Evolutionary conservation across 2,113 vertebrate genomes (phyloP).

Genomic region (Entelurus aequoreus): DNA sequence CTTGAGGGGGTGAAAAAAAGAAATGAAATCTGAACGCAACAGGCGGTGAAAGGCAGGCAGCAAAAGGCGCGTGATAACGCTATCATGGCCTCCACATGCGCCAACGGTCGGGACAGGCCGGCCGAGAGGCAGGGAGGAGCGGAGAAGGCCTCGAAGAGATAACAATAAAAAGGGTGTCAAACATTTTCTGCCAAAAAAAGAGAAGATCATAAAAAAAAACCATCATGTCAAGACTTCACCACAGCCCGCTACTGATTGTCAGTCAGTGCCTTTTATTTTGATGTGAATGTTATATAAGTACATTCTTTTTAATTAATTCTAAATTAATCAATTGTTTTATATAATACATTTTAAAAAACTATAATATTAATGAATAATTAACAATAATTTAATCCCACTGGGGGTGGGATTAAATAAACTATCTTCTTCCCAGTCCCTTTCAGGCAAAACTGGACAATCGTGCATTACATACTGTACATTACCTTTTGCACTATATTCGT

Average conservation of each 20-base stretch:
- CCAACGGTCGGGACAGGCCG: conserved; percentile 73
- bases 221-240: conserved; percentile 16
- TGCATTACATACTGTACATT: no score
- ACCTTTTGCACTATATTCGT: no score
- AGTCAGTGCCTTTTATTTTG: conserved; percentile 22
- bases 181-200: neutral
- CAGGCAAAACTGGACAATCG: no score
- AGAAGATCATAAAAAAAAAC: conserved; percentile 4
- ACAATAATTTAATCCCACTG: no score
- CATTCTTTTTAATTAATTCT: no score
- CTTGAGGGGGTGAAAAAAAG: neutral
- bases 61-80: conserved; percentile 79
- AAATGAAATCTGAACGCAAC: conserved; percentile 79
- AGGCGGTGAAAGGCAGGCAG: conserved; percentile 38
- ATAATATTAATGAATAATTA: neutral
- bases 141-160: conserved; percentile 47
- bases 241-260: conserved; percentile 58
- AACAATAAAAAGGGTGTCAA: conserved; percentile 28
- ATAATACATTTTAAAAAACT: neutral
- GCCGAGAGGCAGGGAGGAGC: conserved; percentile 53
- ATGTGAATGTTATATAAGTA: no score
- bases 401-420: no score
- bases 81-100: conserved; percentile 77
- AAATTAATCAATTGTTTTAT: neutral
- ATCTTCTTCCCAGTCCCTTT: no score